These are phyloP conservation scores for Damaliscus lunatus DNA, from an alignment of 2,113 vertebrate species.

Conservation along the genomic window DNA sequence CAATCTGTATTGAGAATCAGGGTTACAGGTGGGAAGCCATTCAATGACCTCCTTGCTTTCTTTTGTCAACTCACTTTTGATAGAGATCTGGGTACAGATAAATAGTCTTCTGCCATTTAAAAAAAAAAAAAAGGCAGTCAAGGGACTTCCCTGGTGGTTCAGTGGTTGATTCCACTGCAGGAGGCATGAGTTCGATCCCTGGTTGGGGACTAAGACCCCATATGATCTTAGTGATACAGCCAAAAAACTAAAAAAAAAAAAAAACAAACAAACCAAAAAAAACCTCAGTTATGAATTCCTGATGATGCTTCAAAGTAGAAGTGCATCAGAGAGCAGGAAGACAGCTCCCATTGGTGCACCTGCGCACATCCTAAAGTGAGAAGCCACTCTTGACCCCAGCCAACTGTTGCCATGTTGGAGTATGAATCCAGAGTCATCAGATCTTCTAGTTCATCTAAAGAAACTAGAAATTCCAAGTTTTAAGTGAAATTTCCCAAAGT, in stretches of 20 bases:
- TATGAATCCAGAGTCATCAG: rapidly evolving
- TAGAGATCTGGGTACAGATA: not conserved
- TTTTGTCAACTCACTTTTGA: not conserved
- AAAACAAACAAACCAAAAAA: rapidly evolving
- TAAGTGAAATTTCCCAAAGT: not conserved
- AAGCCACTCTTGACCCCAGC: not conserved
- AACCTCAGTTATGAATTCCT: not conserved
- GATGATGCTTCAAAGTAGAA: not conserved
- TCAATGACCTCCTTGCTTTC: not conserved
- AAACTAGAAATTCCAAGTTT: not conserved
- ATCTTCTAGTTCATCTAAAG: not conserved
- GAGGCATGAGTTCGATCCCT: not conserved
- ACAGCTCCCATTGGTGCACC: rapidly evolving
- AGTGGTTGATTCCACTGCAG: not conserved
- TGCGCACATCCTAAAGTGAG: rapidly evolving
- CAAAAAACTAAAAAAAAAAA: not conserved
- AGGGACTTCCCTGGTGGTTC: not conserved
- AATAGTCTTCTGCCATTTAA: not conserved
- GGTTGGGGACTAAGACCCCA: not conserved
- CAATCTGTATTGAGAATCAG: not conserved
- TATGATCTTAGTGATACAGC: not conserved
- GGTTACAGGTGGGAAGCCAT: not conserved
- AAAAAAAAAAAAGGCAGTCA: not conserved
- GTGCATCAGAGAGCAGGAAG: rapidly evolving
- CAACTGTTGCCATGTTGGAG: not conserved